Evolutionary conservation across 2,797 vertebrate species (phyloP), one percentile per base, ranked within the genome.

Genomic region (Clamator glandarius): DNA sequence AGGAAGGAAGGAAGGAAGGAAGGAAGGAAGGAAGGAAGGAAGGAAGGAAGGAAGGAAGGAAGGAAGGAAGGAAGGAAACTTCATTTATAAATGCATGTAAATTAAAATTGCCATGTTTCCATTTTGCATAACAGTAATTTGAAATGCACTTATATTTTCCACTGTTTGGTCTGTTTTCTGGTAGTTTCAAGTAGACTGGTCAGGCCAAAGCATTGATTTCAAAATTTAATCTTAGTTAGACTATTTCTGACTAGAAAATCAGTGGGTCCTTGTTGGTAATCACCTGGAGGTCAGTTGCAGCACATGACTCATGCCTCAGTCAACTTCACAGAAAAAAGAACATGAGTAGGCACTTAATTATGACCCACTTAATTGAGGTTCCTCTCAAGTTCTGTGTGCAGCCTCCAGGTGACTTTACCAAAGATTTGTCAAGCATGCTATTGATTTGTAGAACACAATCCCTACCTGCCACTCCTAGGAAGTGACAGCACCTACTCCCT

Each of bases 241-340:
- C 7, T 58, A 83, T 79, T 87, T 8, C 41, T 81, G 16, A 13
- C 66, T 64, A 36, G 66, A 83, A 70, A 80, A 46, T 13, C 3
- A 1, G 21, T 64, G 15, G 12, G 62, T 31, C 11, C 6, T 41
- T 67, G 9, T 48, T 52, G 31, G 9, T 41, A 72, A 72, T 18
- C 15, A 68, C 14, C 2, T 42, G 13, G 28, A 54, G 8, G 12
- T 21, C 0, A 0, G 25, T 16, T 83, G 59, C 20, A 63, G 44
- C 18, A 41, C 18, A 9, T 2, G 5, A 31, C 23, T 44, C 24
- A 36, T 55, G 13, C 2, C 13, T 5, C 1, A 3, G 10, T 39
- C 41, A 75, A 42, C 17, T 6, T 50, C n/a, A 13, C 23, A 41
- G 19, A 50, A 70, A 59, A 72, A 61, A 64, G 6, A 75, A 20